A percentile compares a stretch with the other conserved stretches of the same genome.
phyloP scores from a whole-genome alignment of 1,140 invertebrate genomes.

The Nixonia krombeini region DNA sequence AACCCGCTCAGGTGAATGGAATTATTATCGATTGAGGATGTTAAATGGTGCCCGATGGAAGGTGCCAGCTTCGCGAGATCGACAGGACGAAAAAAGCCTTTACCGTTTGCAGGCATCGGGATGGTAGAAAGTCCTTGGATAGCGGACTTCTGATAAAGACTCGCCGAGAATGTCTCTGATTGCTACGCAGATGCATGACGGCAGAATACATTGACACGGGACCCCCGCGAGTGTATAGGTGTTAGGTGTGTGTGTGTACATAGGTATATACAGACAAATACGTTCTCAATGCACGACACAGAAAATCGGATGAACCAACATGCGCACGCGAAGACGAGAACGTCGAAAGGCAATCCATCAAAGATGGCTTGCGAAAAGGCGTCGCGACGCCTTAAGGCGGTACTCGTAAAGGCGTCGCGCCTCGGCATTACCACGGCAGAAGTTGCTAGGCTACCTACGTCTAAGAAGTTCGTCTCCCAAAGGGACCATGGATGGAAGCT shows the following conservation, averaged over 20 bases:
- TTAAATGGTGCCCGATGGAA: slow-evolving; percentile 6
- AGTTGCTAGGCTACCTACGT: slow-evolving; percentile 57
- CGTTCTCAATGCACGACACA: slow-evolving; percentile 37
- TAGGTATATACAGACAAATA: slow-evolving; percentile 28
- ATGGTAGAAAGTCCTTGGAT: no score
- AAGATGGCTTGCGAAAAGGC: slow-evolving; percentile 69
- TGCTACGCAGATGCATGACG: neutral
- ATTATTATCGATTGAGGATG: slow-evolving; percentile 32
- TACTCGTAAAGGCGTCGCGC: slow-evolving; percentile 62
- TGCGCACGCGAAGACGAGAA: slow-evolving; percentile 59
- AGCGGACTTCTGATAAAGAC: slow-evolving; percentile 5
- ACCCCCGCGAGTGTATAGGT: slow-evolving; percentile 21
- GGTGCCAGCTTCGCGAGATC: no score
- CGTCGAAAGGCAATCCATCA: slow-evolving; percentile 57
- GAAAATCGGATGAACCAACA: slow-evolving; percentile 33
- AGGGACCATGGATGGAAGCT: slow-evolving; percentile 68
- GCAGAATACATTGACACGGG: neutral
- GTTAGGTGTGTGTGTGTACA: slow-evolving; percentile 23
- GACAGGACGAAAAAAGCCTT: no score
- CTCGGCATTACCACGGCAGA: slow-evolving; percentile 59
- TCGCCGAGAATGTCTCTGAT: slow-evolving; percentile 2
- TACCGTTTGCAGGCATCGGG: no score
- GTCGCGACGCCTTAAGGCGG: slow-evolving; percentile 58
- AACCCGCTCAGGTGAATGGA: slow-evolving; percentile 8
- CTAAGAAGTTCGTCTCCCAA: slow-evolving; percentile 62